Evolutionary conservation across 1,140 invertebrate species (phyloP).

Genomic region (Orchesella cincta): DNA sequence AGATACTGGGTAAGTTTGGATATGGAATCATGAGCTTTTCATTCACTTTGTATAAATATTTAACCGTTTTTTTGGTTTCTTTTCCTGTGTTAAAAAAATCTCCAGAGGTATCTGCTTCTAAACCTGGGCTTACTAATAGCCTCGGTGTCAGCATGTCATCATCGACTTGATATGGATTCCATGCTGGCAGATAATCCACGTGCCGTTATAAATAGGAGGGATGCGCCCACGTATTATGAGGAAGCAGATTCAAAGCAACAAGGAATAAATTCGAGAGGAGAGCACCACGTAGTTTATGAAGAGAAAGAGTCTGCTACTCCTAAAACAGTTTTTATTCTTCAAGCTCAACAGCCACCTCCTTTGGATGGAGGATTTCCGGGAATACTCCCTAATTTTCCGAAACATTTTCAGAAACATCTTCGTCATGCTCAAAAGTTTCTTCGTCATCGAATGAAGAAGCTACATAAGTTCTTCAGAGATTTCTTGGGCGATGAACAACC

Average conservation of each 20-base stretch:
- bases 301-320: neutral
- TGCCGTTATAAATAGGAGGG: neutral
- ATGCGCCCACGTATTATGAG: neutral
- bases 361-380: neutral
- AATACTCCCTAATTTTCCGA: neutral
- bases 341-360: neutral
- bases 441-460: slow-evolving; percentile 4
- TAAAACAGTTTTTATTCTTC: slow-evolving; percentile 12
- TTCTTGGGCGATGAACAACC: slow-evolving; percentile 3
- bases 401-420: slow-evolving; percentile 8
- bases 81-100: neutral
- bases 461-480: slow-evolving; percentile 19
- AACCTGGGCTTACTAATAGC: neutral
- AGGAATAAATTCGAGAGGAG: neutral
- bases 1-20: neutral
- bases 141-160: neutral
- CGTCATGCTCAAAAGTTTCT: neutral
- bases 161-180: neutral
- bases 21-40: neutral
- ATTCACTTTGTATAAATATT: neutral
- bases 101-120: neutral
- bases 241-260: neutral
- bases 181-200: slow-evolving; percentile 18
- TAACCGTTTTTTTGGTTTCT: no score
- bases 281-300: neutral